Conservation (phyloP, 2,113 vertebrate genomes). For the Syngnathus floridae region DNA sequence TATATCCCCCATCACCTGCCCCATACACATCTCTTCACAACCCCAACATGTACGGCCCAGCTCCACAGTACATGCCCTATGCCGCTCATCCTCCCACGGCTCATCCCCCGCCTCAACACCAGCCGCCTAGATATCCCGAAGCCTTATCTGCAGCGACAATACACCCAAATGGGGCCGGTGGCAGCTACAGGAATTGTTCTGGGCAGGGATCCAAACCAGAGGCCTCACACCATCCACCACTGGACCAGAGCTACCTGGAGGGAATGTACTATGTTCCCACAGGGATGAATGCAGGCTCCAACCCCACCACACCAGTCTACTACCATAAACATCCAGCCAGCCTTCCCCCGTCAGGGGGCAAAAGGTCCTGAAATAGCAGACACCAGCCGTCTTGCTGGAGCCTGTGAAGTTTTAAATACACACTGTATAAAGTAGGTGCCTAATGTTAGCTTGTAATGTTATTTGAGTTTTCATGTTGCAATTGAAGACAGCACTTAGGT, state of each 20-base stretch:
- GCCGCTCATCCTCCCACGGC: slow-evolving; percentile 67
- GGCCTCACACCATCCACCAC: slow-evolving; percentile 61
- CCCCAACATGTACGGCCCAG: slow-evolving; percentile 70
- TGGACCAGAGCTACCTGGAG: slow-evolving; percentile 81
- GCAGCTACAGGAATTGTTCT: slow-evolving; percentile 53
- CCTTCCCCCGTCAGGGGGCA: slow-evolving; percentile 71
- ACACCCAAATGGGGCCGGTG: slow-evolving; percentile 55
- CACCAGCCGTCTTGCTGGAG: slow-evolving; percentile 58
- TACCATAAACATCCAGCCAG: slow-evolving; percentile 68
- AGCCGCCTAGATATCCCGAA: slow-evolving; percentile 65
- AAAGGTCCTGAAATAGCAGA: slow-evolving; percentile 72
- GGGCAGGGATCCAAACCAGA: slow-evolving; percentile 68
- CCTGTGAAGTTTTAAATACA: slow-evolving; percentile 65
- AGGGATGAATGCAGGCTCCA: slow-evolving; percentile 79
- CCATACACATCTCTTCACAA: slow-evolving; percentile 69
- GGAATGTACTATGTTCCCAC: slow-evolving; percentile 86
- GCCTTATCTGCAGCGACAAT: slow-evolving; percentile 53
- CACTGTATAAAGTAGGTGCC: slow-evolving; percentile 49
- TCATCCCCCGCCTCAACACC: slow-evolving; percentile 56
- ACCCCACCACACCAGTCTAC: slow-evolving; percentile 68
- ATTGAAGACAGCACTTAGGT: slow-evolving; percentile 44
- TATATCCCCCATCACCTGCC: slow-evolving; percentile 77
- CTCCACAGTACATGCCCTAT: slow-evolving; percentile 74
- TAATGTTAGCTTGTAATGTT: slow-evolving; percentile 62
- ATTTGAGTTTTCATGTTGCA: slow-evolving; percentile 59